Evolutionary conservation across 2,888 invertebrate genomes (phyloP).

Genomic region (Drosophila subquinaria): DNA sequence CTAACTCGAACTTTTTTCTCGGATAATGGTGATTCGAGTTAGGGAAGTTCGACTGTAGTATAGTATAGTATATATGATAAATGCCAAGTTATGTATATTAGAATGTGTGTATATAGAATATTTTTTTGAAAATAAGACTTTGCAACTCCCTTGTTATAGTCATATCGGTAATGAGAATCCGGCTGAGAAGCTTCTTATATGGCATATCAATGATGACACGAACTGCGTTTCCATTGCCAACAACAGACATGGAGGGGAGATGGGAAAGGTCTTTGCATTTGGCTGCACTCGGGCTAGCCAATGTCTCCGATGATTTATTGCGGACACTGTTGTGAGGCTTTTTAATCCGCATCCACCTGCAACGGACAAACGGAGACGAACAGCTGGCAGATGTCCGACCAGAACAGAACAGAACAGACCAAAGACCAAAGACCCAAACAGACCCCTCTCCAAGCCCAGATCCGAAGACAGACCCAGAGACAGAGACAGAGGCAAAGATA

Average conservation of each 20-base stretch:
- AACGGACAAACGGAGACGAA: conserved; percentile 24
- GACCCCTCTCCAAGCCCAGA: background rate
- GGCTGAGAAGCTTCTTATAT: conserved; percentile 25
- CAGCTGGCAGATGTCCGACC: conserved; percentile 39
- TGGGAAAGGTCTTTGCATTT: conserved; percentile 53
- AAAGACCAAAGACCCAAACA: background rate
- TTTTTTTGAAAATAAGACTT: background rate
- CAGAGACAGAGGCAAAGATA: background rate
- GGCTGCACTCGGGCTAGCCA: conserved; percentile 57
- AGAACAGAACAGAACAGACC: conserved; percentile 3
- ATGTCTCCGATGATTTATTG: conserved; percentile 74
- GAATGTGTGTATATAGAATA: too few relatives aligned
- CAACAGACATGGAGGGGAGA: background rate
- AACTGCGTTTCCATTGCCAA: conserved; percentile 33
- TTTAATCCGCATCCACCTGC: conserved; percentile 59
- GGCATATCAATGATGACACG: conserved; percentile 61
- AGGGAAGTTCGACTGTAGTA: too few relatives aligned
- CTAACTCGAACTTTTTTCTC: too few relatives aligned
- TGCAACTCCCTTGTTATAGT: conserved; percentile 3
- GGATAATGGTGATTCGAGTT: too few relatives aligned
- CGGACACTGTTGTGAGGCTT: conserved; percentile 27
- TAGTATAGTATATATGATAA: too few relatives aligned
- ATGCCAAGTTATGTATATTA: too few relatives aligned
- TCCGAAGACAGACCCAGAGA: conserved; percentile 5
- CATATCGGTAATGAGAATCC: conserved; percentile 38